phyloP scores from a whole-genome alignment of 1,140 invertebrate species.

The Lethrus apterus region DNA sequence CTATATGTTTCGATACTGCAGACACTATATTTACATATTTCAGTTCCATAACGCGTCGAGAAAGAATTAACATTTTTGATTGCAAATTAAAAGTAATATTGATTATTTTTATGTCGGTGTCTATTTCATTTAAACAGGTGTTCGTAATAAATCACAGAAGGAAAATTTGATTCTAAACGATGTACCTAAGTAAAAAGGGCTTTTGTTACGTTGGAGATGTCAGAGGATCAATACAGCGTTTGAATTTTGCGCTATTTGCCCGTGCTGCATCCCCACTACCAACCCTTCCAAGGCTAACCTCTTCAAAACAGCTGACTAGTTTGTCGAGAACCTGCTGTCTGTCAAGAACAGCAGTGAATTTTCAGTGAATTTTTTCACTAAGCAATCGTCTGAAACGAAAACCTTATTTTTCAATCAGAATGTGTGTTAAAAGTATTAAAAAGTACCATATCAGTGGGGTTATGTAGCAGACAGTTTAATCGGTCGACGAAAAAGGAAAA shows the following conservation, averaged over 20 bases:
- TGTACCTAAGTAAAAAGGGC: too few species aligned
- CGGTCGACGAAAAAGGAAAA: constrained; percentile 2
- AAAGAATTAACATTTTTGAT: too few species aligned
- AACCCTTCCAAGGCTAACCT: constrained; percentile 10
- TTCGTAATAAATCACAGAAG: too few species aligned
- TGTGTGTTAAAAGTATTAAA: constrained; percentile 11
- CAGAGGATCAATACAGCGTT: too few species aligned
- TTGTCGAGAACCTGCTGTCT: constrained; percentile 8
- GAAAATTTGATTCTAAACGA: too few species aligned
- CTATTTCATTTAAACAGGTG: too few species aligned
- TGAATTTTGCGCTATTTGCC: not conserved
- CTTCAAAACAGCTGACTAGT: constrained; percentile 13
- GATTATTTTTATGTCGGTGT: too few species aligned
- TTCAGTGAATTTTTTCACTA: not conserved
- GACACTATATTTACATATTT: too few species aligned
- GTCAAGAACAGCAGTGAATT: constrained; percentile 7
- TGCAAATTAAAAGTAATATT: too few species aligned
- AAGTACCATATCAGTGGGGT: constrained; percentile 2
- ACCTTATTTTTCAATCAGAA: constrained; percentile 4
- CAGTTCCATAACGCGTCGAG: too few species aligned
- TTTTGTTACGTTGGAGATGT: too few species aligned
- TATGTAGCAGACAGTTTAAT: constrained; percentile 8
- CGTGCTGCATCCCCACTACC: constrained; percentile 9
- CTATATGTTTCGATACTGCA: too few species aligned
- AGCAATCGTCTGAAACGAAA: constrained; percentile 11